Evolutionary conservation across 2,797 vertebrate species (phyloP).

Genomic region (Xerus rutilus): DNA sequence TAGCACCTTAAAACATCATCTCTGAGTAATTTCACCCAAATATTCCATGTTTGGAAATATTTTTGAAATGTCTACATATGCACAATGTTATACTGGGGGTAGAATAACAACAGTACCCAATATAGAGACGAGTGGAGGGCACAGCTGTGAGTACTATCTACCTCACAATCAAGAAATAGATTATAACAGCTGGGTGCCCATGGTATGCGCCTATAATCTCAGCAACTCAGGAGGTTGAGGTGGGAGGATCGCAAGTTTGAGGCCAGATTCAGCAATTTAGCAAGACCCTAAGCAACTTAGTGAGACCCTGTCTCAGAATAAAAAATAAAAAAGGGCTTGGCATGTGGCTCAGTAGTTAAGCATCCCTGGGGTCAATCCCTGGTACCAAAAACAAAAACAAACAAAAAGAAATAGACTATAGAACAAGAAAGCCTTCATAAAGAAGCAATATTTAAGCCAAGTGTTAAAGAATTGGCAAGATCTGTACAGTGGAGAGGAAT

Average conservation of each 20-base stretch:
- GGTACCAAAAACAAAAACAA: no score
- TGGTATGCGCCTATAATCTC: no score
- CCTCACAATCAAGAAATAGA: constrained; percentile 50
- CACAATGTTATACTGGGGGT: neutral
- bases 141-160: neutral
- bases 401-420: neutral
- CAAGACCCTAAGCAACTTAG: no score
- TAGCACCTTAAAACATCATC: constrained; percentile 49
- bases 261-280: no score
- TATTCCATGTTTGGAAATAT: constrained; percentile 39
- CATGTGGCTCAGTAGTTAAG: no score
- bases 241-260: no score
- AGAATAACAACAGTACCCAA: neutral
- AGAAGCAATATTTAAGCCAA: neutral
- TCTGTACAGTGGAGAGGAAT: neutral
- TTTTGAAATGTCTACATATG: constrained; percentile 21
- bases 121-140: neutral
- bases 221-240: no score
- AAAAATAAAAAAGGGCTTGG: no score
- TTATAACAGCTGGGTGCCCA: neutral
- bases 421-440: neutral
- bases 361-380: no score
- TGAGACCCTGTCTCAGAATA: no score
- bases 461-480: neutral
- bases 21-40: constrained; percentile 35